These are phyloP conservation scores for Smutsia gigantea DNA, from an alignment of 2,797 vertebrate genomes.

Conservation along the genomic window DNA sequence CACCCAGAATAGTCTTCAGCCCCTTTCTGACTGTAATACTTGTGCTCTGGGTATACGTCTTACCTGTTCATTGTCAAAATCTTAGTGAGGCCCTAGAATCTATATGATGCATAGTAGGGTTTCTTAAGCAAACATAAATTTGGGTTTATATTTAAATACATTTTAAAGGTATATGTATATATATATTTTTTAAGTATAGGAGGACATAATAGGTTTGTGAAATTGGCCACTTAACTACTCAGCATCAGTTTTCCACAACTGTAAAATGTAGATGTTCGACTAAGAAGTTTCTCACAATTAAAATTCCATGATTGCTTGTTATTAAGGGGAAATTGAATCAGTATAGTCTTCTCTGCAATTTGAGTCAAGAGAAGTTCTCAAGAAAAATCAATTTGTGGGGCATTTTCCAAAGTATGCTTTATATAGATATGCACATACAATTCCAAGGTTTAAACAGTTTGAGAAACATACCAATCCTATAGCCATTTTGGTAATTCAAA, in stretches of 20 bases:
- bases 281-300: background rate
- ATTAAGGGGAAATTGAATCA: background rate
- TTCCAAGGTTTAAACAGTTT: background rate
- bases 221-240: background rate
- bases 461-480: background rate
- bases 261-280: background rate
- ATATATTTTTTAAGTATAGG: background rate
- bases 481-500: background rate
- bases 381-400: background rate
- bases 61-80: background rate
- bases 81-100: background rate
- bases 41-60: background rate
- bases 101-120: background rate
- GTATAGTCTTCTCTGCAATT: background rate
- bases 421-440: too few relatives aligned
- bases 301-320: background rate
- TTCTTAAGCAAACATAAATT: constrained; percentile 13
- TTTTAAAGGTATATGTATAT: background rate
- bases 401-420: constrained; percentile 14
- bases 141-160: background rate
- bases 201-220: background rate
- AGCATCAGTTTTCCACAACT: background rate
- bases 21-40: background rate
- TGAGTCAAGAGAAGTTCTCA: background rate
- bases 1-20: background rate